These are phyloP conservation scores for Megaptera novaeangliae DNA, from an alignment of 2,113 vertebrate species.

Conservation along the genomic window DNA sequence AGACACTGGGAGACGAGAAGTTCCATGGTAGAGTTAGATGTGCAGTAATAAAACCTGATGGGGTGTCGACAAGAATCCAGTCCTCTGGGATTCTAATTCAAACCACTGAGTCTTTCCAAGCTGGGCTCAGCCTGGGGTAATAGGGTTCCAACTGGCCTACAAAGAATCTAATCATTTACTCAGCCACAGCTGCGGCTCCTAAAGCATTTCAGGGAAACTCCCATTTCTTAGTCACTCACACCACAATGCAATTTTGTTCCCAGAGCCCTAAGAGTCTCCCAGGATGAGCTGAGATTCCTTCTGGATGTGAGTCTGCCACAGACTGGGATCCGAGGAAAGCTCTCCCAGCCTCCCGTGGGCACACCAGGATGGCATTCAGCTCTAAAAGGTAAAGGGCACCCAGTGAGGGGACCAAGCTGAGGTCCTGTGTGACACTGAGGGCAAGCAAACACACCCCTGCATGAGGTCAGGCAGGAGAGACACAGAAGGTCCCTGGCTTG, in stretches of 20 bases:
- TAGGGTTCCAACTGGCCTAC: background rate
- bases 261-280: background rate
- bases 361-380: background rate
- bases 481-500: background rate
- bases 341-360: background rate
- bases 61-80: background rate
- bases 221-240: background rate
- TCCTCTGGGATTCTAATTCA: background rate
- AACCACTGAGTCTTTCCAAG: background rate
- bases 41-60: background rate
- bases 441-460: background rate
- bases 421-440: background rate
- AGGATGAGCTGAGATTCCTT: background rate
- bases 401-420: background rate
- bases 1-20: background rate
- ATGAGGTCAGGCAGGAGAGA: background rate
- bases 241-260: background rate
- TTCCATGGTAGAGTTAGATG: background rate
- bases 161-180: background rate
- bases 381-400: background rate
- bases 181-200: background rate
- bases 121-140: background rate
- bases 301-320: background rate
- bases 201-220: background rate
- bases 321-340: background rate